Evolutionary conservation across 2,888 invertebrate species (phyloP), one percentile per base, ranked within the genome.

Genomic region (Cantharis rustica): DNA sequence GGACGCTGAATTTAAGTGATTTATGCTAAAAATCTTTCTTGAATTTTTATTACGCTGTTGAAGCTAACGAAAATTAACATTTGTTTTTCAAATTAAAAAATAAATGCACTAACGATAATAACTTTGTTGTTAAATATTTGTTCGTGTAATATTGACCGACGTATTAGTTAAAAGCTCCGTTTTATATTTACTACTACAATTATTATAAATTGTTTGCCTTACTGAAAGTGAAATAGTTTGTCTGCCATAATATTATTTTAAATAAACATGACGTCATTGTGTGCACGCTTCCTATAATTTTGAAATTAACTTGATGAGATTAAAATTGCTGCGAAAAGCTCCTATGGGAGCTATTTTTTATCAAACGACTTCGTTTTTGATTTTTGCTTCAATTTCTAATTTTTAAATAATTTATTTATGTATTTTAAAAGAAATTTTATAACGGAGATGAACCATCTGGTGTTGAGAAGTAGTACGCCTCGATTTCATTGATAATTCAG

Each of bases 371-470:
- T 7, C 2, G 1, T 47, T 47, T 47, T 47, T n/a, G 47, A 47
- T 47, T n/a, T 47, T 47, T 47, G 31, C 47, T n/a, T 47, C 9
- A 66, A 66, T 66, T 66, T 66, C 64, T 66, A 66, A 66, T 66
- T 66, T 66, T 66, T 20, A 20, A 66, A 63, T 63, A 63, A 63
- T 63, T 63, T 63, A 63, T 63, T 66, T 20, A 66, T 20, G 7
- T 66, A 16, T 66, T 66, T 64, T 66, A 20, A 20, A 20, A 66
- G 64, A 66, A 66, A 66, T 66, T 66, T 66, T 66, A 66, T 66
- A 66, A 66, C 64, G 64, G 64, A 71, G 64, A 17, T 64, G 17
- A n/a, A 71, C 71, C 71, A 64, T 71, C 71, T 71, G 71, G 63
- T 63, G 64, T 16, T 71, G 26, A 63, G 62, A 62, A 62, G 70